Percentiles rank a stretch among this genome's conserved stretches.
These are phyloP conservation scores for Myrmophylax atrothorax DNA, from an alignment of 2,113 vertebrate genomes.

Conservation along the genomic window DNA sequence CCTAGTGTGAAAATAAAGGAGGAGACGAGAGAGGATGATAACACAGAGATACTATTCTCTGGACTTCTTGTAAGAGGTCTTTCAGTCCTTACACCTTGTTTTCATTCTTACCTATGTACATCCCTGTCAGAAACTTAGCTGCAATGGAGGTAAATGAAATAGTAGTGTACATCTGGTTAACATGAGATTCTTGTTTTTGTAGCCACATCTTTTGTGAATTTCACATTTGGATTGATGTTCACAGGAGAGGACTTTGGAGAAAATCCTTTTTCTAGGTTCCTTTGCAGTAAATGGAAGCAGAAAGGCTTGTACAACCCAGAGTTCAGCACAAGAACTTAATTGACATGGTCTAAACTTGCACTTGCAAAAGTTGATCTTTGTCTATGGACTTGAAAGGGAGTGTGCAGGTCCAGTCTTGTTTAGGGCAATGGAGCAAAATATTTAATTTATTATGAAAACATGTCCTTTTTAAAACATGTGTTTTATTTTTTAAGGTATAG, in stretches of 20 bases:
- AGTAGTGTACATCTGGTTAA: background rate
- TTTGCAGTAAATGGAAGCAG: background rate
- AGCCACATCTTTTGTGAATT: background rate
- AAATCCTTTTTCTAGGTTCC: background rate
- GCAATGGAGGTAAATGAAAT: background rate
- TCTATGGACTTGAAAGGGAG: background rate
- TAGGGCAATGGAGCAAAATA: background rate
- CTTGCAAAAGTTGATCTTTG: background rate
- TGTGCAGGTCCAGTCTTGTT: background rate
- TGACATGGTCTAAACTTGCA: background rate
- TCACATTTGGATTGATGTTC: background rate
- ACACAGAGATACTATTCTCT: background rate
- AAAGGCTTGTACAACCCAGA: background rate
- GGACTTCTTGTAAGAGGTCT: background rate
- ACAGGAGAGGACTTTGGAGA: background rate
- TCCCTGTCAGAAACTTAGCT: background rate
- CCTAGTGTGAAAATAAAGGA: background rate
- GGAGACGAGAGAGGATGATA: background rate
- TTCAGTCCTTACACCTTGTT: background rate
- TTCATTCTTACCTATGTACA: background rate
- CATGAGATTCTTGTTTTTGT: background rate
- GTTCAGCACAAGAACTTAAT: background rate
- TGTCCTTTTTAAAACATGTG: background rate
- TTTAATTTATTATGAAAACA: background rate
- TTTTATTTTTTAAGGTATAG: background rate